Base-by-base conservation (phyloP, 2,113 vertebrate genomes). In the Prinia subflava region DNA sequence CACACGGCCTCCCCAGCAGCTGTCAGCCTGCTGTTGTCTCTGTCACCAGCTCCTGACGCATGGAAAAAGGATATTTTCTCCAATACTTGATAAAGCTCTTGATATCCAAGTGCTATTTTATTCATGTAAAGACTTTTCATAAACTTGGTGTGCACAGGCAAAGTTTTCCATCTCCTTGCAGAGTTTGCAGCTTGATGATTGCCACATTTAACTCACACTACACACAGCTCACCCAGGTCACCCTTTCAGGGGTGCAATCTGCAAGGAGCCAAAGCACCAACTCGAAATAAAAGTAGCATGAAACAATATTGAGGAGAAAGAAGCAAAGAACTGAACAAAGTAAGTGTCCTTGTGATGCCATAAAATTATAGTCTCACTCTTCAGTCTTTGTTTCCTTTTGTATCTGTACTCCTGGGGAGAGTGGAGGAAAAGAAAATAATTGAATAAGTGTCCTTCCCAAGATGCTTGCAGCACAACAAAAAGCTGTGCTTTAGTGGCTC, bases 301-400 rank as follows among this genome's bases (percentile, higher is more conserved):
- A 69, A 90, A 91, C 39, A 67, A 67, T 21, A 50, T 7, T 4
- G 15, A 96, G 63, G 30, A 28, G 33, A 67, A 68, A 90, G 44
- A 57, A 67, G 63, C 42, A 73, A 75, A 70, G 55, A 64, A 83
- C 35, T 33, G 28, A 87, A 81, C 49, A 56, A 87, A 89, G 24
- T 17, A 42, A 94, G 86, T 87, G 81, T 62, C 81, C 81, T 89
- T 89, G 49, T 80, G 49, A 86, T 25, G n/a, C 63, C 80, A 79
- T 17, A 15, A 70, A 93, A 93, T 79, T 87, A 89, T 11, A 47
- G 20, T 50, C 65, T 71, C 41, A 7, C 73, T 85, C 80, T 89
- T 84, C 65, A 91, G 82, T 18, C 77, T 90, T 68, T 87, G 37
- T 91, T 80, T 96, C 46, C 16, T 79, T 94, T 94, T 77, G 67